A percentile compares a stretch with the other conserved stretches of the same genome.
These are phyloP conservation scores for Poeciliopsis occidentalis DNA, from an alignment of 2,113 vertebrate species.

Conservation along the genomic window DNA sequence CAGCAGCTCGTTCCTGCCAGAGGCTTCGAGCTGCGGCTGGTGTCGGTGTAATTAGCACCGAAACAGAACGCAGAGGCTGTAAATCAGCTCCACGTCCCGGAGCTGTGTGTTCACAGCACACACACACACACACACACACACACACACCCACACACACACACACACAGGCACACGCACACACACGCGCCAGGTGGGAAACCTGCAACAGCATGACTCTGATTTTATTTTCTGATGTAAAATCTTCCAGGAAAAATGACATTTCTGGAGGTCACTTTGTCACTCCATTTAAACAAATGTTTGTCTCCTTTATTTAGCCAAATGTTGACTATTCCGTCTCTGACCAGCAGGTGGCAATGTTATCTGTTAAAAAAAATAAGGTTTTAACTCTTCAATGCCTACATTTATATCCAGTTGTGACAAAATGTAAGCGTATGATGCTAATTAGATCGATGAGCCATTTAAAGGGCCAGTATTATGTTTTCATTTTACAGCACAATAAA, in stretches of 20 bases:
- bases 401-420: no score
- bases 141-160: not conserved
- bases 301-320: no score
- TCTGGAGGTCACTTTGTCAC: no score
- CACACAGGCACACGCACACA: not conserved
- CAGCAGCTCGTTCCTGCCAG: slow-evolving; percentile 48
- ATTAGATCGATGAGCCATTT: no score
- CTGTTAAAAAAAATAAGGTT: not conserved
- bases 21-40: slow-evolving; percentile 34
- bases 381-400: no score
- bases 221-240: no score
- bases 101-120: not conserved
- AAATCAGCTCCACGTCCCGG: slow-evolving; percentile 63
- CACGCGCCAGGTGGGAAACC: slow-evolving; percentile 12
- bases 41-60: slow-evolving; percentile 64
- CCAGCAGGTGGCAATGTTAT: not conserved
- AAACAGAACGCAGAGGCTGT: slow-evolving; percentile 47
- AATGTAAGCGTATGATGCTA: no score
- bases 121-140: not conserved
- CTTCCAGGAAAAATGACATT: no score
- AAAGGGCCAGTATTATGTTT: no score
- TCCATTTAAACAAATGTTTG: no score
- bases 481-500: no score
- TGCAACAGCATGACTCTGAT: not conserved
- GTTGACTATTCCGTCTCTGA: no score